Base-by-base conservation (phyloP, 2,888 invertebrate genomes). In the Dolichopus griseipennis region DNA sequence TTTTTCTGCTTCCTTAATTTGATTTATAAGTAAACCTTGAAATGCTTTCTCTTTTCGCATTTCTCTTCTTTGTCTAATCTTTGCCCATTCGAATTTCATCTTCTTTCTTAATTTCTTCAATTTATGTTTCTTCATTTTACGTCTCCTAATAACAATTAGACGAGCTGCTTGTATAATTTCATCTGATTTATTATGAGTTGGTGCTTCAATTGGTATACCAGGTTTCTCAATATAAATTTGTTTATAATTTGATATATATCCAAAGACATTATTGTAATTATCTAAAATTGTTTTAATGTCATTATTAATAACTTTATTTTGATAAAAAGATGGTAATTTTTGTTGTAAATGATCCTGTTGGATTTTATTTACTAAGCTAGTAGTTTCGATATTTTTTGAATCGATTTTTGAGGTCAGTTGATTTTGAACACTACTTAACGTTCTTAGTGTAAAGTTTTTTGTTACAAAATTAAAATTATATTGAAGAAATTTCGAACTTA, bases 71-170 rank as follows among this genome's bases (percentile, higher is more conserved):
- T 89, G 88, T 68, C 87, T 85, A 34, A 86, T 76, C 80, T 90
- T 90, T 1, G 87, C 88, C 88, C 90, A 90, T 71, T 86, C 85
- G 78, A 87, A 89, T 75, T 88, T 88, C 90, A 92, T 91, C 75
- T 84, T 87, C 77, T 90, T 93, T 72, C 91, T 84, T 68, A 92
- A 82, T 80, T 95, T 95, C 78, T 82, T 89, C 65, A 90, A 82
- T 78, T 93, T 90, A 76, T 95, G 95, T 74, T 90, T 92, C 79
- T 89, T 92, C 92, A 95, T 94, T 81, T 94, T 95, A 67, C 87
- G 86, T 66, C 88, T 83, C 66, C 94, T 84, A 52, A 93, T 92
- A 0, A 90, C 88, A 72, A 93, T 88, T 69, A 93, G 79, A 67
- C 90, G 83, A 0, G 85, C 86, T 0, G 93, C 92, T 75, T 88